phyloP scores from a whole-genome alignment of 2,888 invertebrate genomes.

The Lampropteryx suffumata region DNA sequence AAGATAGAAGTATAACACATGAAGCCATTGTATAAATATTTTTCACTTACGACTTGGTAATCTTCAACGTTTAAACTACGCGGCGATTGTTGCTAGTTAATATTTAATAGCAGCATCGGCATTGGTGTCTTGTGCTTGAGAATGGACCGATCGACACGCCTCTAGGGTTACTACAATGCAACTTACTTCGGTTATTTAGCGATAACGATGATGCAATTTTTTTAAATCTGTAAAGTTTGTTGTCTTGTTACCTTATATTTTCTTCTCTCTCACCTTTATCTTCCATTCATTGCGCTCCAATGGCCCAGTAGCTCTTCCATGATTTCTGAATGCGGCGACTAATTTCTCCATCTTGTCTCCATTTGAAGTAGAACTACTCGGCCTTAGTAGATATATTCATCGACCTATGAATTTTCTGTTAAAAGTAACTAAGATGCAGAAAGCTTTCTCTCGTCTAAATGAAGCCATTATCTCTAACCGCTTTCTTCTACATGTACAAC shows the following conservation, averaged over 20 bases:
- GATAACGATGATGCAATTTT: no score
- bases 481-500: not conserved
- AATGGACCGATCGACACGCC: constrained; percentile 76
- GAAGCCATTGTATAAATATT: no score
- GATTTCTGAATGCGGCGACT: no score
- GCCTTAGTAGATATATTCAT: no score
- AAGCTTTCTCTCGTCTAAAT: not conserved
- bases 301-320: no score
- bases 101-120: constrained; percentile 69
- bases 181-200: not conserved
- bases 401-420: not conserved
- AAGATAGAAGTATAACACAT: no score
- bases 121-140: constrained; percentile 66
- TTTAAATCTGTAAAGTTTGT: no score
- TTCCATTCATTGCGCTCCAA: no score
- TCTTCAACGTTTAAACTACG: constrained; percentile 38
- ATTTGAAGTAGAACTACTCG: no score
- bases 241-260: no score
- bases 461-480: not conserved
- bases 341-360: no score
- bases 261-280: no score
- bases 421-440: not conserved
- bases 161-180: constrained; percentile 35
- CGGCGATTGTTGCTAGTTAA: constrained; percentile 55
- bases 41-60: not conserved